A percentile compares a stretch with the other conserved stretches of the same genome.
Conservation (phyloP, 2,888 invertebrate species). For the Campoplex nolae region DNA sequence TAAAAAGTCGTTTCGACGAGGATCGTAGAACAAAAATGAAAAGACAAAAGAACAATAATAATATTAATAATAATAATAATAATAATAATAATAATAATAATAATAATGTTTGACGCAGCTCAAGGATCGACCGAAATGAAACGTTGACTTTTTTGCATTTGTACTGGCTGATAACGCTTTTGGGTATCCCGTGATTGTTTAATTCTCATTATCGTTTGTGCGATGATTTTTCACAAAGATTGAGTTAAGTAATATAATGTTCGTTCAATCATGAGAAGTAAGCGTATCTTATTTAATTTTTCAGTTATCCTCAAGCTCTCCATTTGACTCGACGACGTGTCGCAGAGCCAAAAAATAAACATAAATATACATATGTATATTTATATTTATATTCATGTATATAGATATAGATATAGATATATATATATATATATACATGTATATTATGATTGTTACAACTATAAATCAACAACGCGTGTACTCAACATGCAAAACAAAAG, state of each 20-base stretch:
- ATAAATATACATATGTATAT: not conserved
- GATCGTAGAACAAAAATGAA: slow-evolving; percentile 46
- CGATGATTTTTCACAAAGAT: not conserved
- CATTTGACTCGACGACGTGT: slow-evolving; percentile 50
- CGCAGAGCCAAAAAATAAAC: slow-evolving; percentile 36
- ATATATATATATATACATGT: slow-evolving; percentile 5
- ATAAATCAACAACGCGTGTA: slow-evolving; percentile 78
- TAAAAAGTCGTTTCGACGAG: slow-evolving; percentile 45
- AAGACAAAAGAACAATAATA: slow-evolving; percentile 32
- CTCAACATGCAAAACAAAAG: slow-evolving; percentile 78
- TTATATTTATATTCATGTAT: not conserved
- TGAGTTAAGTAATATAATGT: too few species aligned
- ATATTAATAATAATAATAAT: slow-evolving; percentile 35
- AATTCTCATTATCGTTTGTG: slow-evolving; percentile 8
- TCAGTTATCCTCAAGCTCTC: slow-evolving; percentile 60
- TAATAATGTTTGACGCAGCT: slow-evolving; percentile 50
- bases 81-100: slow-evolving; percentile 29
- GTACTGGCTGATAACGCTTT: slow-evolving; percentile 62
- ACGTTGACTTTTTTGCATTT: slow-evolving; percentile 65
- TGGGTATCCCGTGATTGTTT: slow-evolving; percentile 27
- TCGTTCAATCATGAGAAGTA: too few species aligned
- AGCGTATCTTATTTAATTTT: slow-evolving; percentile 53
- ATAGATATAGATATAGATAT: not conserved
- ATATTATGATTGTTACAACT: slow-evolving; percentile 67
- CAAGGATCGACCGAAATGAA: slow-evolving; percentile 56